Evolutionary conservation across 2,888 invertebrate genomes (phyloP), one percentile per base, ranked within the genome.

Genomic region (Gandaritis pyraliata): DNA sequence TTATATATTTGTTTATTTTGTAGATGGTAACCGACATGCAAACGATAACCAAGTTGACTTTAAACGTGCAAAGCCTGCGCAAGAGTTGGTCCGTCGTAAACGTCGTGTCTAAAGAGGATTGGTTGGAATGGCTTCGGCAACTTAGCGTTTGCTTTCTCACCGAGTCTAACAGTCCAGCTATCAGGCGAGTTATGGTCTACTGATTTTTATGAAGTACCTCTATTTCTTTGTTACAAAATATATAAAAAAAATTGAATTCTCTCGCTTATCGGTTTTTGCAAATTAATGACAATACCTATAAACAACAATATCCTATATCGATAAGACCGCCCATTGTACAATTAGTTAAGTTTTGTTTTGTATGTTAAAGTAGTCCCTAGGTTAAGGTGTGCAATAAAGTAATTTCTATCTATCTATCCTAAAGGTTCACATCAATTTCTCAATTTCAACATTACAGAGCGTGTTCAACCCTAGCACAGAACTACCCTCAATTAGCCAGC

Each of bases 51-150:
- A 94, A 96, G 78, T 86, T 98, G 47, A 95, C 96, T 68, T 95
- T 98, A 1, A 96, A 96, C 15, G 95, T 96, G 6, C 93, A 94
- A 7, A 97, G 96, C 82, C 90, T 99, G 38, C 96, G 97, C 72
- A 95, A 96, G 81, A 97, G 97, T 4, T 98, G 98, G 97, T 95
- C 96, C 6, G 96, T 97, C 0, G 95, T 95, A 10, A 94, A 97
- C 53, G 93, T 98, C 48, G 97, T 98, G 0, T 98, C 98, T 1
- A 98, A 98, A 86, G 99, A 99, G 69, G 99, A 99, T 84, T 99
- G 99, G 99, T 91, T 98, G 52, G 99, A 99, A 83, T 99, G 99
- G 99, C 86, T 99, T 58, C 94, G 97, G 55, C 95, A 98, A 58
- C 90, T 99, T 29, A 97, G 98, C 61, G 96, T 98, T 63, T 98